Base-by-base conservation (phyloP, 2,113 vertebrate species). In the Oriolus oriolus region DNA sequence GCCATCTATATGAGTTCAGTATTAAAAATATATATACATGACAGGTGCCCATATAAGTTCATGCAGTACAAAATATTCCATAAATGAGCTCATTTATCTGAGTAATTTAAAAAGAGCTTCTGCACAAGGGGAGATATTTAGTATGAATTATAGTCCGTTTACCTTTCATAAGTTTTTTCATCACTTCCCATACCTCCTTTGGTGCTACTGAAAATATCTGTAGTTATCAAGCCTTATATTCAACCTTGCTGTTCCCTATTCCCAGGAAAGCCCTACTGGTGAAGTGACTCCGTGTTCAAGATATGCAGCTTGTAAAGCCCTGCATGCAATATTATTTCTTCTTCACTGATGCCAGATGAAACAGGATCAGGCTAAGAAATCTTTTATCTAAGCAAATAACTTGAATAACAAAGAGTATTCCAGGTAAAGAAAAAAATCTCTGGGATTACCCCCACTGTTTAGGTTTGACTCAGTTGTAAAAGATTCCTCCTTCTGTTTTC, bases 11-110 rank as follows among this genome's bases (percentile, higher is more conserved):
- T 75, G 91, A 96, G 91, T 94, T 97, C 89, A 94, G 87, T 85
- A 94, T 94, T 97, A 95, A 96, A 96, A 96, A 97, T 95, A 97
- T 93, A 96, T 95, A 95, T 95, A 96, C 86, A 87, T 97, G 95
- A 96, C 95, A 97, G 96, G 96, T 96, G 95, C 94, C 96, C 95
- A 96, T 96, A 96, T 95, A 96, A 96, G 96, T 96, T 97, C 81
- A 97, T 69, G 87, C 89, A 95, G 54, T 96, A 87, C 80, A 96
- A 93, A 98, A 77, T 95, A 95, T 94, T 95, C 93, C 95, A 97
- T 96, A 97, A 97, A 94, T 93, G 94, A 97, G 93, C 80, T 89
- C 96, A 94, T 96, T 97, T 97, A 95, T 97, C 79, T 96, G 79
- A 95, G 95, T 95, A 92, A 97, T 96, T 94, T 95, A 97, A 90